A percentile compares a stretch with the other conserved stretches of the same genome.
phyloP scores from a whole-genome alignment of 2,888 invertebrate genomes.

The Linhomoeus sp. region DNA sequence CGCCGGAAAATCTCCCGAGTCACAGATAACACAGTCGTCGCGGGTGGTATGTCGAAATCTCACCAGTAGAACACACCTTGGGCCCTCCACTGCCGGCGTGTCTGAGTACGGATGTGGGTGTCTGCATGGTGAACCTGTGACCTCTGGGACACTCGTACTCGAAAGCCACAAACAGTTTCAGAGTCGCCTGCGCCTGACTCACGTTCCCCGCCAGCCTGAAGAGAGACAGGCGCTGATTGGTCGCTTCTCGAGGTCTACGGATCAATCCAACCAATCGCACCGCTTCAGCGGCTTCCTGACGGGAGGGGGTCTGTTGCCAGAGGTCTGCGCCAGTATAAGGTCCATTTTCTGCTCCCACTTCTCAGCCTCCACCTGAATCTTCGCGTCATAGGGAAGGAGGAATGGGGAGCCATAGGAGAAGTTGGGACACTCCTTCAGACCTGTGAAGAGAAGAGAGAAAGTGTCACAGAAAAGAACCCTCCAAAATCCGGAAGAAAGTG shows the following conservation, averaged over 20 bases:
- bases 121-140: constrained; percentile 65
- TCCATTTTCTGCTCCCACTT: constrained; percentile 11
- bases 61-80: no score
- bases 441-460: no score
- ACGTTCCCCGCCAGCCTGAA: no score
- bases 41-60: no score
- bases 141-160: constrained; percentile 95
- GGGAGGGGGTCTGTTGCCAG: neutral
- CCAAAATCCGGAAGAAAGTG: no score
- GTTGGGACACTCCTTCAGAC: constrained; percentile 71
- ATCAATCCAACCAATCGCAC: neutral
- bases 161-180: constrained; percentile 67
- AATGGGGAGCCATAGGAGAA: constrained; percentile 71
- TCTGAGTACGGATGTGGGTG: constrained; percentile 4
- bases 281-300: constrained; percentile 12
- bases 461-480: no score
- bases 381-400: constrained; percentile 75
- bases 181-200: neutral
- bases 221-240: neutral
- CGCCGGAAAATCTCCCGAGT: no score
- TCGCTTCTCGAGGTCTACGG: no score
- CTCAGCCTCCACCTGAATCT: constrained; percentile 19
- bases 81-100: constrained; percentile 5
- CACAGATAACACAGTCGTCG: no score
- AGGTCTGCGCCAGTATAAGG: constrained; percentile 1